phyloP scores from a whole-genome alignment of 1,140 invertebrate genomes.

The Lepidurus apus region DNA sequence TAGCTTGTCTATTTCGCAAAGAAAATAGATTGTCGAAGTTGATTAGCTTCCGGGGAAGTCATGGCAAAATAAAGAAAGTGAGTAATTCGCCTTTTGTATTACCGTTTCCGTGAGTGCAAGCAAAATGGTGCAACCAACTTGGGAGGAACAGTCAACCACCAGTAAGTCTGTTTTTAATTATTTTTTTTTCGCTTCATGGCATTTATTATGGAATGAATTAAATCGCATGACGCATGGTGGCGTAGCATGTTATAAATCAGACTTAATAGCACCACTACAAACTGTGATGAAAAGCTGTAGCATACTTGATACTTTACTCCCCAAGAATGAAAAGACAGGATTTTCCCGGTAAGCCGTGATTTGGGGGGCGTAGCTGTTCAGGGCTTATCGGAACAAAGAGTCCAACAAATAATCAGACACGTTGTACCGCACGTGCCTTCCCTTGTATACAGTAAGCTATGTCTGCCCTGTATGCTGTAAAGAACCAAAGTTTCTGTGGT shows the following conservation, averaged over 20 bases:
- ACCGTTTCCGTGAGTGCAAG: neutral
- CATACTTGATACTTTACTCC: no score
- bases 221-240: neutral
- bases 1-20: neutral
- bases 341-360: neutral
- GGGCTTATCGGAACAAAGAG: neutral
- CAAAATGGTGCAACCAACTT: constrained; percentile 19
- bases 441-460: neutral
- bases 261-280: neutral
- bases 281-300: no score
- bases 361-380: neutral
- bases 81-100: neutral
- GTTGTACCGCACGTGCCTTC: neutral
- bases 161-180: neutral
- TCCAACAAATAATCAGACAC: neutral
- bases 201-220: neutral
- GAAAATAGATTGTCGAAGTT: neutral
- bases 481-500: no score
- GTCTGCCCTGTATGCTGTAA: neutral
- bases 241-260: neutral
- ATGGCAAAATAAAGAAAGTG: neutral
- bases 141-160: neutral
- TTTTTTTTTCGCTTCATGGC: neutral
- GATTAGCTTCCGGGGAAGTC: neutral
- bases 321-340: no score